Evolutionary conservation across 2,888 invertebrate species (phyloP).

Genomic region (Tethea ocularis): DNA sequence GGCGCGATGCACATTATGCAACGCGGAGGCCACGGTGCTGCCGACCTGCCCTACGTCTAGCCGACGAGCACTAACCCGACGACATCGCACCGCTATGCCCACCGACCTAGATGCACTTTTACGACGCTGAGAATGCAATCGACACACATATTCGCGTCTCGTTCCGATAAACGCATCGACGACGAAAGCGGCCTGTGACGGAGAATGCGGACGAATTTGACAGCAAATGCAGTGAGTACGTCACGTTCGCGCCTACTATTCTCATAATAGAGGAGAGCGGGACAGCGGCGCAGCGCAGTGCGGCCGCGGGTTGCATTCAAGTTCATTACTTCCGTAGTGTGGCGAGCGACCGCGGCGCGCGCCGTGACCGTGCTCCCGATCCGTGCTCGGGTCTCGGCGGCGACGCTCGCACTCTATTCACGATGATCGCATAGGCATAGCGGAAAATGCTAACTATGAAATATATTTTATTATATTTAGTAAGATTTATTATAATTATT

Average conservation of each 20-base stretch:
- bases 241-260: conserved; percentile 75
- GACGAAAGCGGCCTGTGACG: conserved; percentile 82
- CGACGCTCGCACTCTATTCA: conserved; percentile 39
- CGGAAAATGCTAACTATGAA: conserved; percentile 15
- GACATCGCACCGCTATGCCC: conserved; percentile 69
- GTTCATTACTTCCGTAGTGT: conserved; percentile 84
- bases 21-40: conserved; percentile 53
- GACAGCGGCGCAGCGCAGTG: conserved; percentile 63
- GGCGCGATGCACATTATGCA: conserved; percentile 74
- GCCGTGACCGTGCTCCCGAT: conserved; percentile 74
- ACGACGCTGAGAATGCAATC: conserved; percentile 80
- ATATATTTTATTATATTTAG: neutral
- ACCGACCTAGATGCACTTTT: conserved; percentile 84
- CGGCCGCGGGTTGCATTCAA: conserved; percentile 79
- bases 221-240: conserved; percentile 79
- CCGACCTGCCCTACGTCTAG: conserved; percentile 81
- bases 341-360: conserved; percentile 63
- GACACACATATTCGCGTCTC: conserved; percentile 83
- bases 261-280: conserved; percentile 65
- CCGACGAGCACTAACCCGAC: conserved; percentile 74
- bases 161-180: conserved; percentile 83
- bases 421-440: conserved; percentile 30
- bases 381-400: conserved; percentile 31
- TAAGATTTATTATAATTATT: neutral
- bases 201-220: conserved; percentile 82